Base-by-base conservation (phyloP, 2,888 invertebrate species). In the Phyllotreta cruciferae region DNA sequence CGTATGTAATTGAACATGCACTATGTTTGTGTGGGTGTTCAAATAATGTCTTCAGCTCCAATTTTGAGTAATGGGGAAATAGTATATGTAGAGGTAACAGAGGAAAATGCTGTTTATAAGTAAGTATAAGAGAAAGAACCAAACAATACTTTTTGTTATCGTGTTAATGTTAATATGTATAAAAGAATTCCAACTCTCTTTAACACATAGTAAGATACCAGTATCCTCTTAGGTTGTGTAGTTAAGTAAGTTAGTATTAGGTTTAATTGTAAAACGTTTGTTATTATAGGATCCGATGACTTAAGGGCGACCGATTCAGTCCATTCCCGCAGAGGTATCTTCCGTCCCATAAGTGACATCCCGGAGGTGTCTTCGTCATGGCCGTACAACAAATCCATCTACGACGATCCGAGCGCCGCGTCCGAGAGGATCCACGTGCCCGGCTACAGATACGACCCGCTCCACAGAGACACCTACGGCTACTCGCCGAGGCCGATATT, bases 371-470 rank as follows among this genome's bases (percentile, higher is more conserved):
- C 82, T 74, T 82, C 87, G 81, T 84, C 87, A 78, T 93, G 90
- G 87, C 90, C 90, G 36, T 89, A 86, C 83, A 86, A 85, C 85
- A 93, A 93, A 84, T 93, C 93, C 76, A 93, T 94, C 87, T 94
- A 87, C 83, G 93, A 93, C 81, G 92, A 93, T 81, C 93, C 93
- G 73, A 82, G 87, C 68, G 89, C 85, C 77, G 91, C 93, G 72
- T 87, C 89, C 73, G 93, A 93, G 82, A 90, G 94, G 82, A 92
- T 94, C 85, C 86, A 89, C 80, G 90, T 91, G 63, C 91, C 92
- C 79, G 94, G 94, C 77, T 94, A 94, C 88, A 91, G 93, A 84
- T 94, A 94, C 85, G 86, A 92, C 83, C 94, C 94, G 74, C 90
- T 94, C 76, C 93, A 93, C 84, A 90, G 94, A 79, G 93, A 94